A percentile compares a stretch with the other conserved stretches of the same genome.
Evolutionary conservation across 2,797 vertebrate species (phyloP).

Genomic region (Microctenopoma stevenorrisi): DNA sequence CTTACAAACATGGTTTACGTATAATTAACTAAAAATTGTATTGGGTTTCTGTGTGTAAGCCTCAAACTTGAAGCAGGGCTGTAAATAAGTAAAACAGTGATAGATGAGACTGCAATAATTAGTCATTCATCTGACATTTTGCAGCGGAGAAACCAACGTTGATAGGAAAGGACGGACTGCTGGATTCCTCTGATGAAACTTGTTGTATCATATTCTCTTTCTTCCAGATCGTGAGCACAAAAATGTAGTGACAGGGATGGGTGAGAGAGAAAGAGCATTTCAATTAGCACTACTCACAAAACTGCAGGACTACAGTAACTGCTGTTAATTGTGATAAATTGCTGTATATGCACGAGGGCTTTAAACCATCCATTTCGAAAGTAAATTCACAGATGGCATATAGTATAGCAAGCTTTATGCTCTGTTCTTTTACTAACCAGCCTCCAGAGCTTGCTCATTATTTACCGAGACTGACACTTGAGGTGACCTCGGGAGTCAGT

Average conservation of each 20-base stretch:
- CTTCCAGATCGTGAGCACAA: conserved; percentile 30
- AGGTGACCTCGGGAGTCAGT: conserved; percentile 3
- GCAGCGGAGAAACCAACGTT: conserved; percentile 6
- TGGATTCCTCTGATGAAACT: conserved; percentile 24
- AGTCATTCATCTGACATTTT: conserved; percentile 46
- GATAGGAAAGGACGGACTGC: conserved; percentile 26
- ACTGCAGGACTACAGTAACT: conserved; percentile 27
- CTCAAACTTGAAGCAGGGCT: conserved; percentile 18
- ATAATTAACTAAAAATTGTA: conserved; percentile 24
- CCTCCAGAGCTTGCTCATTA: conserved; percentile 24
- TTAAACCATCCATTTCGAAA: conserved; percentile 42
- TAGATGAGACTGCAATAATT: conserved; percentile 52
- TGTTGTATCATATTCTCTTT: conserved; percentile 37
- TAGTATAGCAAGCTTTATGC: conserved; percentile 12
- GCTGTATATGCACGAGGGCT: conserved; percentile 15
- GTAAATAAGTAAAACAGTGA: conserved; percentile 56
- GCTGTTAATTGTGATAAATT: conserved; percentile 61
- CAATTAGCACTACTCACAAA: conserved; percentile 31
- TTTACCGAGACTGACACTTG: conserved; percentile 23
- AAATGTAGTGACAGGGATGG: conserved; percentile 8
- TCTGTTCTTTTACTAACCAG: conserved; percentile 8
- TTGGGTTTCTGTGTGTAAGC: conserved; percentile 7
- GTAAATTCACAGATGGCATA: conserved; percentile 41
- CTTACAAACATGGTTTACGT: conserved; percentile 14
- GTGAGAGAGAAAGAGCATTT: conserved; percentile 17